A percentile compares a stretch with the other conserved stretches of the same genome.
phyloP scores from a whole-genome alignment of 2,888 invertebrate genomes.

The Teleogryllus oceanicus region DNA sequence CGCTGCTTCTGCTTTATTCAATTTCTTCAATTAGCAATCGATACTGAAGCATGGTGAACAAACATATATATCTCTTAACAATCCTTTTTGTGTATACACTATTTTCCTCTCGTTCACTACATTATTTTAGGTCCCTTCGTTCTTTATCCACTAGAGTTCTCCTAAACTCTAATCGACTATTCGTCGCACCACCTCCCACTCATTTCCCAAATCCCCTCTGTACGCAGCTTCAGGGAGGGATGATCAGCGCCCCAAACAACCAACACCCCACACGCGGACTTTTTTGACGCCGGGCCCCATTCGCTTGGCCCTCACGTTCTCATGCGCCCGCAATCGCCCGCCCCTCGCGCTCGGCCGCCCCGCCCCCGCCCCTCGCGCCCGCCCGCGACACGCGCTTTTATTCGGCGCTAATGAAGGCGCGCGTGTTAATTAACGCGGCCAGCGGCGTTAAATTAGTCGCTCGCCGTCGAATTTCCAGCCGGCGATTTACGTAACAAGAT shows the following conservation, averaged over 20 bases:
- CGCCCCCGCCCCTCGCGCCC: background rate
- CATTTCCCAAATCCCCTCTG: background rate
- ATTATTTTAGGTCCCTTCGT: too few species aligned
- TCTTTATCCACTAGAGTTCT: too few species aligned
- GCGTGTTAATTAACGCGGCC: slow-evolving; percentile 7
- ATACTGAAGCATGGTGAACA: too few species aligned
- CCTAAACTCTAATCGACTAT: too few species aligned
- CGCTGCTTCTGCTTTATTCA: too few species aligned
- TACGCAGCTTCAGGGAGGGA: too few species aligned
- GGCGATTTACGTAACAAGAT: slow-evolving; percentile 18
- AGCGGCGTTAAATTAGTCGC: slow-evolving; percentile 18
- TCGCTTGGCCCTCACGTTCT: background rate
- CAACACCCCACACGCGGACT: background rate
- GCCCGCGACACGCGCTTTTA: slow-evolving; percentile 6
- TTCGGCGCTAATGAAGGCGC: slow-evolving; percentile 9
- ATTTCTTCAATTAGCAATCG: too few species aligned
- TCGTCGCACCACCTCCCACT: background rate
- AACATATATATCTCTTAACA: too few species aligned
- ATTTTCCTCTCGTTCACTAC: too few species aligned
- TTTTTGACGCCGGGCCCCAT: background rate
- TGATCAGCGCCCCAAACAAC: background rate
- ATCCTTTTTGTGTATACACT: too few species aligned
- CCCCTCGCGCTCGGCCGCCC: background rate
- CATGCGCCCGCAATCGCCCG: background rate
- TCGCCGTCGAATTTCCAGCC: background rate